phyloP scores from a whole-genome alignment of 1,140 invertebrate species.

The Pachypsylla venusta region DNA sequence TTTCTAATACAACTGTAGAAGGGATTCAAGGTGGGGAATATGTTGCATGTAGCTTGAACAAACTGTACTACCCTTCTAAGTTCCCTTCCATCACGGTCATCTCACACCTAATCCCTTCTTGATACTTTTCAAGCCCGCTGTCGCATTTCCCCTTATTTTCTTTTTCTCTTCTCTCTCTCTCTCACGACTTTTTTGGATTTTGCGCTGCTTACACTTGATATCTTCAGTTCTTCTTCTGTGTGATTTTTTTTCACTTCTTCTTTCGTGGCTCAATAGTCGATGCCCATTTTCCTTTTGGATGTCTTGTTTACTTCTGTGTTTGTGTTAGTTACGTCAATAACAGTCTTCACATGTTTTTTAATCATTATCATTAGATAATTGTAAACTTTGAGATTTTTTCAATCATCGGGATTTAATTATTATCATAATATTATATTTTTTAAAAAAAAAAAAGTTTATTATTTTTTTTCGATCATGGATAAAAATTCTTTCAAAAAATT shows the following conservation, averaged over 20 bases:
- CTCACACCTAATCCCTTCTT: constrained; percentile 7
- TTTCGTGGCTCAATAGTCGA: constrained; percentile 1
- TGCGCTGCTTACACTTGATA: background rate
- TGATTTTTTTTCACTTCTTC: background rate
- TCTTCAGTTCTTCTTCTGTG: background rate
- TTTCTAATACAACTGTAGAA: background rate
- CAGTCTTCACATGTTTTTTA: no score
- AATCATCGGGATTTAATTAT: no score
- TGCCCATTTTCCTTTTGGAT: background rate
- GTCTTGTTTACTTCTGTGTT: no score
- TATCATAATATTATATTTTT: no score
- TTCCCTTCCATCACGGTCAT: background rate
- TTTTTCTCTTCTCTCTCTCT: background rate
- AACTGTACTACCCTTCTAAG: constrained; percentile 1
- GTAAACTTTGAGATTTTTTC: no score
- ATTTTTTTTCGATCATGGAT: no score
- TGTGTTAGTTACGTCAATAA: no score
- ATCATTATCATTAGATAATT: no score
- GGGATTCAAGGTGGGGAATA: background rate
- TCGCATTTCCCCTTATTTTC: background rate
- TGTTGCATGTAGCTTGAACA: background rate
- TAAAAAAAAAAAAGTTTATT: no score
- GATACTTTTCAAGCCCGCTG: constrained; percentile 4
- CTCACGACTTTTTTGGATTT: background rate
- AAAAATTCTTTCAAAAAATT: no score